These are phyloP conservation scores for Lasioglossum morio DNA, from an alignment of 2,888 invertebrate species.

Conservation along the genomic window DNA sequence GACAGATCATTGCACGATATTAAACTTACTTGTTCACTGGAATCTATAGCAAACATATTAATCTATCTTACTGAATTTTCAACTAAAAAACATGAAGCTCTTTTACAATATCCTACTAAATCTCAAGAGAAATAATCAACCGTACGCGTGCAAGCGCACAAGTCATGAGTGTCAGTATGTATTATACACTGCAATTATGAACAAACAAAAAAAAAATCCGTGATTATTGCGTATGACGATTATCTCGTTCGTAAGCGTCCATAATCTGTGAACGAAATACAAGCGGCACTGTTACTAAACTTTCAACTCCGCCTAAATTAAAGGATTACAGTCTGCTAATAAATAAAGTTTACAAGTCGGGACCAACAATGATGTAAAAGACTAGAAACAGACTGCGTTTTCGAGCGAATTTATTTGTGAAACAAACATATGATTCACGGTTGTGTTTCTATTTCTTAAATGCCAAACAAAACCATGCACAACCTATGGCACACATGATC, in stretches of 20 bases:
- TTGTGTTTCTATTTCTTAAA: background rate
- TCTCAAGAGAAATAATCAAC: background rate
- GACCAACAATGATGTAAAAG: conserved; percentile 5
- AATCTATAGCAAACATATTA: conserved; percentile 2
- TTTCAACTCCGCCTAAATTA: background rate
- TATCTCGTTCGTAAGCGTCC: background rate
- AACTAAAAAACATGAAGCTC: background rate
- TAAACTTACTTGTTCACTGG: background rate
- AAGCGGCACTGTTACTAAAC: background rate
- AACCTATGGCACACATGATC: background rate
- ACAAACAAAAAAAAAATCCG: background rate
- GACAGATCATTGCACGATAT: background rate
- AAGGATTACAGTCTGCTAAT: background rate
- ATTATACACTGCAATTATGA: conserved; percentile 5
- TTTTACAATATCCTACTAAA: background rate
- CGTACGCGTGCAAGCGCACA: background rate
- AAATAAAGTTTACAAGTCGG: background rate
- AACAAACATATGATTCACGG: background rate
- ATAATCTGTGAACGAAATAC: background rate
- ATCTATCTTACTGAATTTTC: background rate
- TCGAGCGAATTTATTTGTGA: background rate
- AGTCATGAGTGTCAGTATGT: background rate
- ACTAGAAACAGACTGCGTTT: background rate
- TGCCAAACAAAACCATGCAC: conserved; percentile 1
- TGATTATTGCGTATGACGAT: conserved; percentile 6